Conservation (phyloP, 2,888 invertebrate genomes). For the Athalia cordata region DNA sequence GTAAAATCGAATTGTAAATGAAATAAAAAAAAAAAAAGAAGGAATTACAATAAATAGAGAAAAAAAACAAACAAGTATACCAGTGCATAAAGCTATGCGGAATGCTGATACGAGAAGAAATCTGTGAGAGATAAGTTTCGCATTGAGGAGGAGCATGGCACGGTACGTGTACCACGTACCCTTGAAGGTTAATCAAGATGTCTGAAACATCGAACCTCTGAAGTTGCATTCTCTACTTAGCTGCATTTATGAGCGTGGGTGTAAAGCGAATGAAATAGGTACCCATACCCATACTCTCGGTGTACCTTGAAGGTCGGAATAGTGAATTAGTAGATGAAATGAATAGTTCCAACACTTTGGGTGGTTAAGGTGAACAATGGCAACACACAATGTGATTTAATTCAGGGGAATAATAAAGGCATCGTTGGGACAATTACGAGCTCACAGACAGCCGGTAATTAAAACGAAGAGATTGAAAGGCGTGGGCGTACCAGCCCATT, state of each 20-base stretch:
- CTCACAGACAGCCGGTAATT: constrained; percentile 42
- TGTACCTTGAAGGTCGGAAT: constrained; percentile 28
- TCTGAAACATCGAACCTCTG: neutral
- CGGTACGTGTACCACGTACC: neutral
- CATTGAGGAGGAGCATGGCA: neutral
- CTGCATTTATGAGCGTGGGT: neutral
- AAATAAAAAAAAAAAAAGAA: neutral
- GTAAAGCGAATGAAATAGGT: neutral
- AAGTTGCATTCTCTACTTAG: neutral
- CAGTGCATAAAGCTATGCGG: neutral
- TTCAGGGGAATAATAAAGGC: constrained; percentile 41
- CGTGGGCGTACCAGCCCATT: constrained; percentile 37
- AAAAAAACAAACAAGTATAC: neutral
- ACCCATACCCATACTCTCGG: neutral
- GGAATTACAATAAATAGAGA: too few relatives aligned
- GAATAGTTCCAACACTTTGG: constrained; percentile 40
- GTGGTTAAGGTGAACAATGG: constrained; percentile 44
- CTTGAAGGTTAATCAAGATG: constrained; percentile 8
- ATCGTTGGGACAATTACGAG: constrained; percentile 42
- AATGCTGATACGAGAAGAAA: constrained; percentile 3
- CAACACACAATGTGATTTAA: constrained; percentile 39
- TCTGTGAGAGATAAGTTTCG: constrained; percentile 20
- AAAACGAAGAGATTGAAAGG: constrained; percentile 43
- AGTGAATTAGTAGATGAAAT: constrained; percentile 15
- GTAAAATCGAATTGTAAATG: constrained; percentile 28